These are phyloP conservation scores for Pemphigus obesinymphae DNA, from an alignment of 1,140 invertebrate genomes.

Conservation along the genomic window DNA sequence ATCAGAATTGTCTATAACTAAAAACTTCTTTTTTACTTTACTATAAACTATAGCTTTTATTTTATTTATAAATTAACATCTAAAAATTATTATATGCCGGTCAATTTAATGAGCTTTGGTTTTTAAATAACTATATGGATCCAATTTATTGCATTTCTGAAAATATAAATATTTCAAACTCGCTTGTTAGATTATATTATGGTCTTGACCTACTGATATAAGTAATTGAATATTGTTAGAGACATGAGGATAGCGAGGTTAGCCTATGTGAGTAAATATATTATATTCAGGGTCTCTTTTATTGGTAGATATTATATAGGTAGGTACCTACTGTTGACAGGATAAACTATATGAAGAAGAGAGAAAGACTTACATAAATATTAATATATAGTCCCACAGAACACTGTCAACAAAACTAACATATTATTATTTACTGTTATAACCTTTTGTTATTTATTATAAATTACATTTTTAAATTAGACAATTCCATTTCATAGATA, in stretches of 20 bases:
- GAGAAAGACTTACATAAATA: not conserved
- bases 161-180: too few relatives aligned
- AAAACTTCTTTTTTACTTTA: too few relatives aligned
- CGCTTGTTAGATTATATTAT: not conserved
- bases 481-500: not conserved
- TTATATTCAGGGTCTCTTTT: constrained; percentile 13
- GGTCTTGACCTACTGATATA: not conserved
- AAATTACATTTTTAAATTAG: not conserved
- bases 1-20: too few relatives aligned
- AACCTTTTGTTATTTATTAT: not conserved
- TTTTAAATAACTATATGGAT: too few relatives aligned
- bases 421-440: not conserved
- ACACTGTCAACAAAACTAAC: not conserved
- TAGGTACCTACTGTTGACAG: not conserved
- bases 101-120: too few relatives aligned
- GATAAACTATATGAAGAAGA: not conserved
- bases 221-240: not conserved
- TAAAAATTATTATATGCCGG: too few relatives aligned
- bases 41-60: too few relatives aligned
- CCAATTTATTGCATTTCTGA: too few relatives aligned
- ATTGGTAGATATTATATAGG: too few relatives aligned
- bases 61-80: too few relatives aligned
- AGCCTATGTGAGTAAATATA: not conserved
- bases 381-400: not conserved
- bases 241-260: constrained; percentile 2